Evolutionary conservation across 1,140 invertebrate species (phyloP).

Genomic region (Mesaphorura yosii): DNA sequence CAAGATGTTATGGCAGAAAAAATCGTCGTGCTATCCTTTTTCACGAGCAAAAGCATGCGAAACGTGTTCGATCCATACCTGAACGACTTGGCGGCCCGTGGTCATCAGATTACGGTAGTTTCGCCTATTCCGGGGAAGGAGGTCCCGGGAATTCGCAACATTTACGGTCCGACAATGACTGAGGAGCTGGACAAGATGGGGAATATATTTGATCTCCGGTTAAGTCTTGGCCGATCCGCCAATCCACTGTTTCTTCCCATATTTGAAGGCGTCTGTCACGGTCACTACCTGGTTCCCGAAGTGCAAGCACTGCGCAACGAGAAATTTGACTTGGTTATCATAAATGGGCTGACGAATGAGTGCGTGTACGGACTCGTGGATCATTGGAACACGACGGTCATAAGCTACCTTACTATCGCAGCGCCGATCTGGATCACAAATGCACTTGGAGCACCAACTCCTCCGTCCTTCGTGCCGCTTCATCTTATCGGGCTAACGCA

Average conservation of each 20-base stretch:
- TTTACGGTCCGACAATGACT: not conserved
- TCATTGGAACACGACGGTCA: slow-evolving; percentile 13
- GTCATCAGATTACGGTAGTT: slow-evolving; percentile 32
- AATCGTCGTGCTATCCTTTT: slow-evolving; percentile 7
- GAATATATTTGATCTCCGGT: slow-evolving; percentile 1
- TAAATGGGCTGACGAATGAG: slow-evolving; percentile 10
- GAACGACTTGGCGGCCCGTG: slow-evolving; percentile 28
- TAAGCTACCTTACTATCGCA: slow-evolving; percentile 6
- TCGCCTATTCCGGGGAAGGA: slow-evolving; percentile 31
- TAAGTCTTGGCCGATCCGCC: not conserved
- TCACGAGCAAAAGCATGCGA: slow-evolving; percentile 9
- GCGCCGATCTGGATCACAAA: not conserved
- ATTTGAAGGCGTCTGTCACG: slow-evolving; percentile 31
- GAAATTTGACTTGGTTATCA: slow-evolving; percentile 20
- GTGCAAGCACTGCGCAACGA: slow-evolving; percentile 27
- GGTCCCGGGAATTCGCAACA: slow-evolving; percentile 14
- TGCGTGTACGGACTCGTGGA: slow-evolving; percentile 16
- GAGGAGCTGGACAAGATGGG: not conserved
- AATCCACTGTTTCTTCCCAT: not conserved
- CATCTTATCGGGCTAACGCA: not conserved
- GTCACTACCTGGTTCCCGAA: not conserved
- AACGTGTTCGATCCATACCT: slow-evolving; percentile 13
- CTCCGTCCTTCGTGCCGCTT: slow-evolving; percentile 18
- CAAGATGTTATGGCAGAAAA: not conserved
- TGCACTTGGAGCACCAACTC: slow-evolving; percentile 8